Base-by-base conservation (phyloP, 1,140 invertebrate genomes). In the Orius laevigatus region DNA sequence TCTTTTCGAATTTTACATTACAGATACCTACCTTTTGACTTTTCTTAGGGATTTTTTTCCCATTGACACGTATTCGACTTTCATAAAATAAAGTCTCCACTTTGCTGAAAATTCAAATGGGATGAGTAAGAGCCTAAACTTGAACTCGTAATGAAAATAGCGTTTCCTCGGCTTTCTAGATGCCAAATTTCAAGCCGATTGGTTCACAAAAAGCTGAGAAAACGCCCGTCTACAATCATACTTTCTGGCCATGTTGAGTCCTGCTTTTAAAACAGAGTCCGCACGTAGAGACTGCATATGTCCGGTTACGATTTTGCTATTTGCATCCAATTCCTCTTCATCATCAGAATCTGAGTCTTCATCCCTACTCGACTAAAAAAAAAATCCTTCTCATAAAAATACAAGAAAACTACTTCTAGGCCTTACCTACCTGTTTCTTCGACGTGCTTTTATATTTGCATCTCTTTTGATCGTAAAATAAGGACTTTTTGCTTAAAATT, bases 1-100 rank as follows among this genome's bases (percentile, higher is more conserved):
- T 34, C 8, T 8, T 34, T 34, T 34, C 33, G 33, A 8, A 8
- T 34, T 8, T 14, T 12, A 15, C 11, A 4, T 40, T 40, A 11
- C n/a, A 45, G 5, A 16, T 40, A 62, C 58, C 65, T 60, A 80
- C 67, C 50, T 62, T 51, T 35, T 58, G 56, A 59, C 71, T 75
- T 60, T 81, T 82, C 59, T 80, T 81, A 8, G 66, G 36, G 4
- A 76, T 58, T 61, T 78, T 77, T 25, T 68, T 61, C 2, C 78
- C 77, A 65, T 82, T 81, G 1, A 79, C 48, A 58, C 76, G 68
- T 44, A 81, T 69, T 63, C 72, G 75, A 55, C 71, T 76, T 52
- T 75, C 73, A 61, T 77, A 81, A 58, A 81, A 78, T 19, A 69
- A 56, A 46, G 66, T 63, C 59, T 81, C 78, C 34, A 78, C 62